phyloP scores from a whole-genome alignment of 2,113 vertebrate genomes.

The Poecilia latipinna region DNA sequence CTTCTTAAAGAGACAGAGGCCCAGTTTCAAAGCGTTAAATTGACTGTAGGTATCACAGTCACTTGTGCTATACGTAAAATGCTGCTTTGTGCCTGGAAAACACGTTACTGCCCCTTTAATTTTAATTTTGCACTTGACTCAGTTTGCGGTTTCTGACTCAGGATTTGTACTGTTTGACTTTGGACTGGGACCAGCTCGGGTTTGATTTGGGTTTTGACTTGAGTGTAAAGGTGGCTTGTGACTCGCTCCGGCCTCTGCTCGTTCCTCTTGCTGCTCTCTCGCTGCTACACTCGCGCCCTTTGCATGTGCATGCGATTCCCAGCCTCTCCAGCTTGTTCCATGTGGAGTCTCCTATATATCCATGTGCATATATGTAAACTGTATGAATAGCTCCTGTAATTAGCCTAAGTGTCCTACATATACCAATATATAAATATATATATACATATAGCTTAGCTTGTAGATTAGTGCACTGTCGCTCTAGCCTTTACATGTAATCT shows the following conservation, averaged over 20 bases:
- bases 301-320: constrained; percentile 83
- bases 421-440: neutral
- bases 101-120: neutral
- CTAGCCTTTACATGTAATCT: constrained; percentile 75
- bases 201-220: neutral
- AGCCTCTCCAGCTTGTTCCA: constrained; percentile 75
- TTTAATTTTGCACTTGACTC: neutral
- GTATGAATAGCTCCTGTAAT: constrained; percentile 71
- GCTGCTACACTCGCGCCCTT: constrained; percentile 74
- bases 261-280: constrained; percentile 62
- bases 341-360: constrained; percentile 69
- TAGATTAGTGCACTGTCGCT: constrained; percentile 78
- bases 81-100: too few relatives aligned
- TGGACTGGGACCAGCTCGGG: neutral
- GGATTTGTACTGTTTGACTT: neutral
- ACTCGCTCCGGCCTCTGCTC: neutral
- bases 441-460: constrained; percentile 69
- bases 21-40: too few relatives aligned
- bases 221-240: neutral
- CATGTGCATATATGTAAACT: constrained; percentile 53
- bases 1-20: too few relatives aligned
- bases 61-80: too few relatives aligned
- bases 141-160: neutral
- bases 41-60: too few relatives aligned
- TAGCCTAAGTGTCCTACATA: constrained; percentile 69